Evolutionary conservation across 2,113 vertebrate species (phyloP).

Genomic region (Eublepharis macularius): DNA sequence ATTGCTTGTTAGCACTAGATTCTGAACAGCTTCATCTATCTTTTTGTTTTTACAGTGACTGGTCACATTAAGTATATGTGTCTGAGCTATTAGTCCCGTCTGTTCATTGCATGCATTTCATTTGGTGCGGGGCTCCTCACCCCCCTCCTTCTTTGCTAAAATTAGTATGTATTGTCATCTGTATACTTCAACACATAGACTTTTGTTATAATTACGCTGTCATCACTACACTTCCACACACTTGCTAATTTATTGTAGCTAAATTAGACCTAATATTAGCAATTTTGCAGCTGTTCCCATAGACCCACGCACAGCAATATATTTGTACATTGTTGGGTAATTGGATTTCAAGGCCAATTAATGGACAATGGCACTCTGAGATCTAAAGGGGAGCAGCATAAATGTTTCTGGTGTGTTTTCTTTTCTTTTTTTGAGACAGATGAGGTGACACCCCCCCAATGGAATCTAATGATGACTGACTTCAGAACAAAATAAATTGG

Average conservation of each 20-base stretch:
- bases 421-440: constrained; percentile 2
- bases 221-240: constrained; percentile 81
- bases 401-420: constrained; percentile 17
- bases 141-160: constrained; percentile 70
- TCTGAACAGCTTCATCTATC: constrained; percentile 84
- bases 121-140: constrained; percentile 55
- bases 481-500: constrained; percentile 24
- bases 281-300: constrained; percentile 85
- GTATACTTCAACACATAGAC: constrained; percentile 80
- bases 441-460: constrained; percentile 43
- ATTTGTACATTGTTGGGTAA: constrained; percentile 78
- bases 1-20: constrained; percentile 79
- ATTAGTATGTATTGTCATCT: constrained; percentile 84
- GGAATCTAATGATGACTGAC: constrained; percentile 5
- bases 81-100: constrained; percentile 81
- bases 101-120: constrained; percentile 76
- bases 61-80: constrained; percentile 82
- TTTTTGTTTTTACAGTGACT: constrained; percentile 84
- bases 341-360: constrained; percentile 74
- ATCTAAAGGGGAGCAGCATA: constrained; percentile 57
- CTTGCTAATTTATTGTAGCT: constrained; percentile 85
- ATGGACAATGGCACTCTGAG: constrained; percentile 46
- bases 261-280: constrained; percentile 87
- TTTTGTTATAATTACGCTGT: constrained; percentile 87
- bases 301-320: constrained; percentile 68